phyloP scores from a whole-genome alignment of 2,888 invertebrate genomes.

The Drosophila neonasuta region DNA sequence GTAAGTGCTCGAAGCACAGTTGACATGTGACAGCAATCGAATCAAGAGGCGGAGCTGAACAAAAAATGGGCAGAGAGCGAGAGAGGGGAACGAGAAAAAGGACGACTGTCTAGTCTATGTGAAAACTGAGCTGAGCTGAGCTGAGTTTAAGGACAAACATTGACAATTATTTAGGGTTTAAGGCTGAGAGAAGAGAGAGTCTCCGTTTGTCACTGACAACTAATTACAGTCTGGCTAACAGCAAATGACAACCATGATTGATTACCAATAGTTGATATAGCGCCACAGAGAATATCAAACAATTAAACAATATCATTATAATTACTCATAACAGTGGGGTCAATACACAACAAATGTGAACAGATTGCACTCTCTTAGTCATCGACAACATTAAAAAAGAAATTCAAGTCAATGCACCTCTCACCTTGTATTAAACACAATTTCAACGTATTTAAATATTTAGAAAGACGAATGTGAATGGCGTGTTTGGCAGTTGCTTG shows the following conservation, averaged over 20 bases:
- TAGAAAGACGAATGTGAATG: not conserved
- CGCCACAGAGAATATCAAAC: slow-evolving; percentile 34
- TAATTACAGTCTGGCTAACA: slow-evolving; percentile 19
- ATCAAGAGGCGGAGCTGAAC: not conserved
- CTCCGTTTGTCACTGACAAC: slow-evolving; percentile 5
- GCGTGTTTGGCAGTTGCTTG: not conserved
- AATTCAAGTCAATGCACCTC: not conserved
- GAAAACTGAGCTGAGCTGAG: not conserved
- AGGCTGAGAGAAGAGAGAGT: not conserved
- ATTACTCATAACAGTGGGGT: slow-evolving; percentile 25
- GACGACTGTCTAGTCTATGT: slow-evolving; percentile 12
- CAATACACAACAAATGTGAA: slow-evolving; percentile 1
- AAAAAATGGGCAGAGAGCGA: slow-evolving; percentile 1
- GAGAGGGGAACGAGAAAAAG: not conserved
- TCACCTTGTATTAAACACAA: not conserved
- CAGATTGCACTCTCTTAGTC: not conserved
- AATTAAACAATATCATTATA: slow-evolving; percentile 46
- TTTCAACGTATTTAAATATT: slow-evolving; percentile 6
- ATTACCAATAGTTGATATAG: slow-evolving; percentile 33
- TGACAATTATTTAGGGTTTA: slow-evolving; percentile 20
- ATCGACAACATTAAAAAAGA: no score
- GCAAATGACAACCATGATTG: slow-evolving; percentile 39
- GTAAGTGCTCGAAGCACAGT: slow-evolving; percentile 5
- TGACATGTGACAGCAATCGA: slow-evolving; percentile 49
- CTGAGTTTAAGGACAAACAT: slow-evolving; percentile 8